Evolutionary conservation across 2,888 invertebrate species (phyloP).

Genomic region (Entomobrya proxima): DNA sequence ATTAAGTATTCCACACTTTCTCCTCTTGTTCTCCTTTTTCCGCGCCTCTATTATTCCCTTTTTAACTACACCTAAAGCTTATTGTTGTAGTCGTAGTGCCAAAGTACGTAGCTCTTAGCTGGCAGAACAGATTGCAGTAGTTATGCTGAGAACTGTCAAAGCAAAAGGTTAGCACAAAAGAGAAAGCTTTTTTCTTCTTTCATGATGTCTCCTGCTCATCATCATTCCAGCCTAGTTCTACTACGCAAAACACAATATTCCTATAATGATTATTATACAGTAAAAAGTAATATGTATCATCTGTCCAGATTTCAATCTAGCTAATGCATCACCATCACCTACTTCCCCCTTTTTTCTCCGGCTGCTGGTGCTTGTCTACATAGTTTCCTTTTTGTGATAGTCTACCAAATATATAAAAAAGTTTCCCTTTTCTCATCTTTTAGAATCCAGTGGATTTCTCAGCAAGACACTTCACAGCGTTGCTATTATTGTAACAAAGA

Average conservation of each 20-base stretch:
- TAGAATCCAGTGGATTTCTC: not conserved
- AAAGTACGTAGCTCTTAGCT: no score
- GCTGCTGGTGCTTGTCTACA: not conserved
- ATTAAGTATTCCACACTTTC: not conserved
- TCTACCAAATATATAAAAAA: not conserved
- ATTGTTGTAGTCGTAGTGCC: not conserved
- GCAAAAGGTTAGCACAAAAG: constrained; percentile 15
- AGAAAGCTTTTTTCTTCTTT: constrained; percentile 14
- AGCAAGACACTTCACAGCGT: not conserved
- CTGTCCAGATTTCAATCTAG: constrained; percentile 64
- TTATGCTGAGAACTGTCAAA: not conserved
- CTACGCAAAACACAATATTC: not conserved
- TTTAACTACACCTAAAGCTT: not conserved
- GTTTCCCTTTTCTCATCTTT: not conserved
- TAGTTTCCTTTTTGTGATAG: not conserved
- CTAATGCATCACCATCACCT: constrained; percentile 58
- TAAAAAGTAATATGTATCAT: constrained; percentile 43
- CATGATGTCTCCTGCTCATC: not conserved
- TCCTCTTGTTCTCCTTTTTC: not conserved
- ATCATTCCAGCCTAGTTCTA: not conserved
- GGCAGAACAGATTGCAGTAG: no score
- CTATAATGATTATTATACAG: not conserved
- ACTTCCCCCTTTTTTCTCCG: not conserved
- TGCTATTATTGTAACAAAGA: not conserved
- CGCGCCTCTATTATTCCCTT: not conserved